These are phyloP conservation scores for Artemia franciscana DNA, from an alignment of 1,140 invertebrate genomes.

Conservation along the genomic window DNA sequence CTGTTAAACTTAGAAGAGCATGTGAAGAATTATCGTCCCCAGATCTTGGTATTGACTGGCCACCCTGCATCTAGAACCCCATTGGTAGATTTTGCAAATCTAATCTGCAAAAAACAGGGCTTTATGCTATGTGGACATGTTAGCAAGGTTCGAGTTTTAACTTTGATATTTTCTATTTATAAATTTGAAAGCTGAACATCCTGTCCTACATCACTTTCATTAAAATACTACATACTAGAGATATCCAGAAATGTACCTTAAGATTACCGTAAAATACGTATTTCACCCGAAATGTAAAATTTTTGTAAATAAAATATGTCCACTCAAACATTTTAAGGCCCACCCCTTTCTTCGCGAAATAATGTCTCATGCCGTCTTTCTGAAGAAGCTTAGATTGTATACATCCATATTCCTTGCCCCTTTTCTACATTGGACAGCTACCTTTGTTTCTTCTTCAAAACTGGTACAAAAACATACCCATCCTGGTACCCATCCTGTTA, in stretches of 20 bases:
- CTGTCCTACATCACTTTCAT: neutral
- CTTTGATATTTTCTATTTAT: neutral
- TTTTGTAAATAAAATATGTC: too few relatives aligned
- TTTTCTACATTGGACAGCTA: too few relatives aligned
- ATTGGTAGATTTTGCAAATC: conserved; percentile 31
- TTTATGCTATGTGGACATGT: conserved; percentile 33
- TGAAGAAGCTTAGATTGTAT: too few relatives aligned
- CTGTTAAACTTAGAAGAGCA: conserved; percentile 27
- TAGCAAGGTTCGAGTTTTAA: conserved; percentile 21
- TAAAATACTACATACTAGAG: neutral
- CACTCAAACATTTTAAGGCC: too few relatives aligned
- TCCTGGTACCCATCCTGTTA: too few relatives aligned
- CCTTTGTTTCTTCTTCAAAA: too few relatives aligned
- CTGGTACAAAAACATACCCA: too few relatives aligned
- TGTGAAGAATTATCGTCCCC: conserved; percentile 36
- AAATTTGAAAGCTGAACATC: neutral
- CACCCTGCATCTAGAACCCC: conserved; percentile 25
- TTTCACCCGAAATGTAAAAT: too few relatives aligned
- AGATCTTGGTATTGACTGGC: conserved; percentile 30
- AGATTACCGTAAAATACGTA: neutral
- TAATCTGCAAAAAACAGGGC: conserved; percentile 30
- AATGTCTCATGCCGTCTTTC: too few relatives aligned
- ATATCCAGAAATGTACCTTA: neutral
- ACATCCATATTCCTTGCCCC: too few relatives aligned
- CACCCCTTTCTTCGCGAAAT: too few relatives aligned